A percentile compares a stretch with the other conserved stretches of the same genome.
These are phyloP conservation scores for Remorina albescens DNA, from an alignment of 2,797 vertebrate genomes.

Conservation along the genomic window DNA sequence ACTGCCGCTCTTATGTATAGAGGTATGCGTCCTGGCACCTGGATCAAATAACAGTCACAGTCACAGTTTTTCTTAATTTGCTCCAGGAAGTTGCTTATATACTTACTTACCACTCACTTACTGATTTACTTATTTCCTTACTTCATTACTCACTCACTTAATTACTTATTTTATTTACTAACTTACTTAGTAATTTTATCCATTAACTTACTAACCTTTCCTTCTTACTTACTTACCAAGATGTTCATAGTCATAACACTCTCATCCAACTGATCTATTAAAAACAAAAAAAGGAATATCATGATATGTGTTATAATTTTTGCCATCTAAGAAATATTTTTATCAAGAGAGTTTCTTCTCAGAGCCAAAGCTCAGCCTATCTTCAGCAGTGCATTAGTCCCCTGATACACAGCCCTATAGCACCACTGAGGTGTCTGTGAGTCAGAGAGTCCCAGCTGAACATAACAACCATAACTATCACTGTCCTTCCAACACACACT, in stretches of 20 bases:
- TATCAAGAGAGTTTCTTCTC: neutral
- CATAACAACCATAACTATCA: slow-evolving; percentile 19
- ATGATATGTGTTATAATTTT: neutral
- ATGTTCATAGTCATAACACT: too few species aligned
- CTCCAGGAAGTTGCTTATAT: too few species aligned
- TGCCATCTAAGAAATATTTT: neutral
- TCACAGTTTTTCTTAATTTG: neutral
- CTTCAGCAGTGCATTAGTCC: neutral
- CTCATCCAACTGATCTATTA: too few species aligned
- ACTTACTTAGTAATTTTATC: too few species aligned
- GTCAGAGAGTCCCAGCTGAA: slow-evolving; percentile 29
- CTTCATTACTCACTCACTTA: too few species aligned
- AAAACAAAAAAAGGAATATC: neutral
- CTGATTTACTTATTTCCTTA: too few species aligned
- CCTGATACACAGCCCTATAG: neutral
- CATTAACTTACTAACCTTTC: too few species aligned
- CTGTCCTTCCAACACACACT: slow-evolving; percentile 1
- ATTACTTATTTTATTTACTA: too few species aligned
- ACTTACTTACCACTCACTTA: too few species aligned
- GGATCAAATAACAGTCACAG: neutral
- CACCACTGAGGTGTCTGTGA: slow-evolving; percentile 24
- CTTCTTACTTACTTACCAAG: too few species aligned
- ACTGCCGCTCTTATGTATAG: too few species aligned
- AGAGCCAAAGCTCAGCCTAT: slow-evolving; percentile 3
- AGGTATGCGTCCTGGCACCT: too few species aligned